phyloP scores from a whole-genome alignment of 2,113 vertebrate species.

The Leiothrix lutea region DNA sequence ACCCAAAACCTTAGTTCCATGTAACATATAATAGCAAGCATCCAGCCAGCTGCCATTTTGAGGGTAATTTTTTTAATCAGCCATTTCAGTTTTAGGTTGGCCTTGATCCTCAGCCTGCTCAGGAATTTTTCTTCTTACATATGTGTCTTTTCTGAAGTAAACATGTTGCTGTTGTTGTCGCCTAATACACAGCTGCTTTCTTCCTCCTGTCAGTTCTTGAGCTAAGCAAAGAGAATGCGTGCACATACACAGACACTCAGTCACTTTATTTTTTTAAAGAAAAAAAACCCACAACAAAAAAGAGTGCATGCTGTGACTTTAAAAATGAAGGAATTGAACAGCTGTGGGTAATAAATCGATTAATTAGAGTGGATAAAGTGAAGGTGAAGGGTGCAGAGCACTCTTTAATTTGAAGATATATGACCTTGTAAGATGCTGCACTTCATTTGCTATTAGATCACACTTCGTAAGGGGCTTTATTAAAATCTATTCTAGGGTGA shows the following conservation, averaged over 20 bases:
- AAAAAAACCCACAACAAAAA: not conserved
- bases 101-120: slow-evolving; percentile 30
- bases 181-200: slow-evolving; percentile 23
- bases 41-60: slow-evolving; percentile 64
- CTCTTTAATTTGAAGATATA: slow-evolving; percentile 57
- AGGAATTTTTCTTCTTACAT: slow-evolving; percentile 2
- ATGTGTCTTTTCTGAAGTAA: slow-evolving; percentile 33
- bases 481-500: slow-evolving; percentile 50
- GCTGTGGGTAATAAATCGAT: slow-evolving; percentile 40
- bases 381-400: slow-evolving; percentile 49
- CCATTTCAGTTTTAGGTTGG: slow-evolving; percentile 55
- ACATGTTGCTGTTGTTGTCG: not conserved
- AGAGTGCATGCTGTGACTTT: not conserved
- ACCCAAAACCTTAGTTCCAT: slow-evolving; percentile 12
- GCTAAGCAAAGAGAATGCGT: not conserved
- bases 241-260: not conserved
- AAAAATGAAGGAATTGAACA: slow-evolving; percentile 27
- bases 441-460: slow-evolving; percentile 63
- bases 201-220: slow-evolving; percentile 27
- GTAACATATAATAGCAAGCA: slow-evolving; percentile 31
- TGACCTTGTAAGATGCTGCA: slow-evolving; percentile 53
- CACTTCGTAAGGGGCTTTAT: slow-evolving; percentile 57
- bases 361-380: slow-evolving; percentile 49
- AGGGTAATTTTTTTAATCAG: slow-evolving; percentile 58
- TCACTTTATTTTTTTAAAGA: not conserved